These are phyloP conservation scores for Hesperophylax magnus DNA, from an alignment of 1,140 invertebrate genomes.

Conservation along the genomic window DNA sequence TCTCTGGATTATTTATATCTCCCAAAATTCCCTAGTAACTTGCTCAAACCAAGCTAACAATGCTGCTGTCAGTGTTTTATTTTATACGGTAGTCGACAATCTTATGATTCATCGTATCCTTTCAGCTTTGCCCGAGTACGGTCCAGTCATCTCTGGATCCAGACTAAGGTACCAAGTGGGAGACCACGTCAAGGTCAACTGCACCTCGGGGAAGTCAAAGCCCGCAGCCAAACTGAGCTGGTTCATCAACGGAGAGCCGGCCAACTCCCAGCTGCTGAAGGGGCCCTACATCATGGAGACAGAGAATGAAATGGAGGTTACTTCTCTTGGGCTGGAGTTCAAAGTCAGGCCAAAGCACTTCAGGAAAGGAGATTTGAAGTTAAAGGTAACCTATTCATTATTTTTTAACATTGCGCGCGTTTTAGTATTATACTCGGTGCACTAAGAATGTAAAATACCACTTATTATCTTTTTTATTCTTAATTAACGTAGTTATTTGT, in stretches of 20 bases:
- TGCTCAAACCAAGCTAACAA: too few relatives aligned
- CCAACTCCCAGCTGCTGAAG: conserved; percentile 68
- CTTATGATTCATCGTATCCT: background rate
- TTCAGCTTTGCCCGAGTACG: conserved; percentile 84
- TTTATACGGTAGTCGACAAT: background rate
- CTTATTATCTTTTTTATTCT: too few relatives aligned
- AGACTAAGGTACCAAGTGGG: conserved; percentile 85
- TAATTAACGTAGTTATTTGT: too few relatives aligned
- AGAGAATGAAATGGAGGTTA: conserved; percentile 78
- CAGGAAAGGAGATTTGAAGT: conserved; percentile 84
- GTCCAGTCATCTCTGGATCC: conserved; percentile 87
- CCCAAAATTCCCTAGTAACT: too few relatives aligned
- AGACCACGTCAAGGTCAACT: conserved; percentile 85
- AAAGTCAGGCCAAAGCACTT: conserved; percentile 83
- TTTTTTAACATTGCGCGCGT: background rate
- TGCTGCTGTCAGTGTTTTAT: too few relatives aligned
- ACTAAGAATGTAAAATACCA: too few relatives aligned
- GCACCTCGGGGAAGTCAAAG: conserved; percentile 85
- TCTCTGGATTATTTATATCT: too few relatives aligned
- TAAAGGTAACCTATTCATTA: conserved; percentile 73
- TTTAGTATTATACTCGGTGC: too few relatives aligned
- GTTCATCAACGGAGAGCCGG: conserved; percentile 90
- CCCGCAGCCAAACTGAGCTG: conserved; percentile 87
- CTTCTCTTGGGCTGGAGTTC: conserved; percentile 81
- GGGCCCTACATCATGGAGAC: conserved; percentile 62